Conservation (phyloP, 2,113 vertebrate genomes). For the Microcebus griseorufus region DNA sequence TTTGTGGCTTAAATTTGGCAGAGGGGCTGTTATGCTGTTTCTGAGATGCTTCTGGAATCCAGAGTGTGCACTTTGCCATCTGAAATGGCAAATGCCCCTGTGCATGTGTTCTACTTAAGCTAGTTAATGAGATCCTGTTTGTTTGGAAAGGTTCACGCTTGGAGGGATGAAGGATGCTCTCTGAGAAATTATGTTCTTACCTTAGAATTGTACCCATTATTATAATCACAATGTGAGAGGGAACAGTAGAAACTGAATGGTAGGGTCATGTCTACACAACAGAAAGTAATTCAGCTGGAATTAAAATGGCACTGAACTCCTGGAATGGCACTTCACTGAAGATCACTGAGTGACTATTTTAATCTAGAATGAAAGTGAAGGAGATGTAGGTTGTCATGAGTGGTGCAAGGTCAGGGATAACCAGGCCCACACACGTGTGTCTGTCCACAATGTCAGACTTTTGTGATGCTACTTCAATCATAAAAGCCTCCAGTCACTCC, state of each 20-base stretch:
- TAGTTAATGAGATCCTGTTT: constrained; percentile 57
- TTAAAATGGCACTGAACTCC: not conserved
- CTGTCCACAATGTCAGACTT: too few relatives aligned
- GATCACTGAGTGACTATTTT: constrained; percentile 16
- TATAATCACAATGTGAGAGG: not conserved
- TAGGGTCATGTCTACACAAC: not conserved
- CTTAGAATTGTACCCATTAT: constrained; percentile 10
- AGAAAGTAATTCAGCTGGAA: not conserved
- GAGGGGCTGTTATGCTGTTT: not conserved
- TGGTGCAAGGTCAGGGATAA: too few relatives aligned
- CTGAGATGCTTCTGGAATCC: constrained; percentile 19
- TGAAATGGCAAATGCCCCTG: not conserved
- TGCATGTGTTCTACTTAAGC: not conserved
- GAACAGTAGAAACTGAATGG: not conserved
- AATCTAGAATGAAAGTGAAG: constrained; percentile 6
- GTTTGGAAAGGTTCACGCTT: not conserved
- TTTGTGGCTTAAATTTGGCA: not conserved
- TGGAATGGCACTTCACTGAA: not conserved
- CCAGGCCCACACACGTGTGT: too few relatives aligned
- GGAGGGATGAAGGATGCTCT: constrained; percentile 9
- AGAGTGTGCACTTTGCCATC: constrained; percentile 1
- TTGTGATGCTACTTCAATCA: too few relatives aligned
- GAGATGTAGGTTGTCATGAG: not conserved
- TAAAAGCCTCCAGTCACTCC: too few relatives aligned
- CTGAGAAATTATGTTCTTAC: constrained; percentile 40